Base-by-base conservation (phyloP, 2,113 vertebrate genomes). In the Leptobrachium ailaonicum region DNA sequence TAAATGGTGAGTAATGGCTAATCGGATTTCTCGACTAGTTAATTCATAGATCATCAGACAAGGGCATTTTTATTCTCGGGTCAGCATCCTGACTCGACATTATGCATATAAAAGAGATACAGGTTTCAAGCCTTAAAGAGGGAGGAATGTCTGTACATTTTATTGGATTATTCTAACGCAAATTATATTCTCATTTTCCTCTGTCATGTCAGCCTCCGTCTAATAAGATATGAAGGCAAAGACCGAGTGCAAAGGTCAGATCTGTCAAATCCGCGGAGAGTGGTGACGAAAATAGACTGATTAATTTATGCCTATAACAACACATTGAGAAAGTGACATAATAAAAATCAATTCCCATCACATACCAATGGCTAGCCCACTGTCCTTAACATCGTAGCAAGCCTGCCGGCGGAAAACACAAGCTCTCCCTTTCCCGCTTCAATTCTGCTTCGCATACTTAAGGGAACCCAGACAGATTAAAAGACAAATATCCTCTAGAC, bases 221-320 rank as follows among this genome's bases (percentile, higher is more conserved):
- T 70, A 77, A 44, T 6, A 70, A 47, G 66, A 71, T 6, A 47
- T 72, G 45, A 66, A 72, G 12, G 60, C 2, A 63, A 42, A 64
- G 12, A 63, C 12, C 41, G n/a, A 42, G 13, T 50, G 53, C 68
- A 79, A 79, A 79, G 60, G 77, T 79, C 69, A 79, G 4, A 9
- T 62, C 60, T 53, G 60, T 79, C 58, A 47, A 72, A 50, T 71
- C 58, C 53, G 60, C 12, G 50, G 44, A 79, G 69, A 63, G 32
- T 10, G 13, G 6, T 32, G 20, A 71, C 66, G 45, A 64, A 64
- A 13, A 64, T 42, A 54, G 1, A 40, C 43, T 2, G 43, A 79
- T 41, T 54, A 53, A 72, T 72, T 53, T 56, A 62, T 71, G 54
- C 76, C 66, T n/a, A 41, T 13, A 43, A 53, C 76, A 62, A 70